Percentiles rank a stretch among this genome's conserved stretches.
These are phyloP conservation scores for Patella depressa DNA, from an alignment of 2,888 invertebrate genomes.

Conservation along the genomic window DNA sequence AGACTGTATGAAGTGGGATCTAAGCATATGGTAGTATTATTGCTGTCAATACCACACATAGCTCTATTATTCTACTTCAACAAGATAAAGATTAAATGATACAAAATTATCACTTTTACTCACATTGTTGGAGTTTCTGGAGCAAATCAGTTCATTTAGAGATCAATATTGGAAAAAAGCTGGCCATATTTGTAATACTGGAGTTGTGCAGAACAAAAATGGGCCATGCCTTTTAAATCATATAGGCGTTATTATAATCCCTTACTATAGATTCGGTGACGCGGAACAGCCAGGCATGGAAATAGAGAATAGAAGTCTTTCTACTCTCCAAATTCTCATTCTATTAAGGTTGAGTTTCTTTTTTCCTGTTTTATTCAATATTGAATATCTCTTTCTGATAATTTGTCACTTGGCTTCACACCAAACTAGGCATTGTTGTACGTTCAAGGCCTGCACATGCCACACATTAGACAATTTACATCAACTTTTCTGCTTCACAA, in stretches of 20 bases:
- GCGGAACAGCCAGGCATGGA: constrained; percentile 1
- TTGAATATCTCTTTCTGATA: constrained; percentile 9
- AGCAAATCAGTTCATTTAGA: constrained; percentile 1
- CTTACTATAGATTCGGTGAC: constrained; percentile 7
- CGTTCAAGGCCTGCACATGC: constrained; percentile 4
- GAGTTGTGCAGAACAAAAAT: background rate
- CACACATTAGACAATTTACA: constrained; percentile 5
- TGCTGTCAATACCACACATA: too few species aligned
- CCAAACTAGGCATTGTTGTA: constrained; percentile 5
- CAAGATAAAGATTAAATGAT: background rate
- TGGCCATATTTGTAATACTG: background rate
- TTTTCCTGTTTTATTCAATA: constrained; percentile 10
- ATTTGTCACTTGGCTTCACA: constrained; percentile 13
- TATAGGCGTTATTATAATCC: constrained; percentile 9
- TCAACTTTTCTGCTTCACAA: constrained; percentile 5
- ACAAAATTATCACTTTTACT: constrained; percentile 10
- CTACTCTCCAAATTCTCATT: constrained; percentile 5
- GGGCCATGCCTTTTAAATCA: background rate
- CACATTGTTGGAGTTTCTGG: background rate
- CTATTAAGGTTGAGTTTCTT: constrained; percentile 5
- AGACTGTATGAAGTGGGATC: too few species aligned
- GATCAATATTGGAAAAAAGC: background rate
- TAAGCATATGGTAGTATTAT: too few species aligned
- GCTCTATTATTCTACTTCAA: background rate
- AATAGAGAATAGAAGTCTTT: background rate